phyloP scores from a whole-genome alignment of 2,888 invertebrate species.

The Stenoptilia bipunctidactyla region DNA sequence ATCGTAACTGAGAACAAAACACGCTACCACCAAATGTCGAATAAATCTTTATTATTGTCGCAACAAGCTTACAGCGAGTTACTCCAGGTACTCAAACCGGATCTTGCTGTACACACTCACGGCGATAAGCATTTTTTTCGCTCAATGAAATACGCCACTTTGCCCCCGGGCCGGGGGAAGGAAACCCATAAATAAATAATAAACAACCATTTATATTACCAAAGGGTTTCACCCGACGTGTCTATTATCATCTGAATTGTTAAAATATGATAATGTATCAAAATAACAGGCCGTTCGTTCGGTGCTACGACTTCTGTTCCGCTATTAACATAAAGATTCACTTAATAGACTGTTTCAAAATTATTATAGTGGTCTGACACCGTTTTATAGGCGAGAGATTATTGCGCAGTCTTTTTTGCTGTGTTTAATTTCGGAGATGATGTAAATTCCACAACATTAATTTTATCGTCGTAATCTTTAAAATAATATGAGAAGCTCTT shows the following conservation, averaged over 20 bases:
- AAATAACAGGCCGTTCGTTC: constrained; percentile 63
- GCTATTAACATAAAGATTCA: constrained; percentile 68
- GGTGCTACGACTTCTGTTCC: constrained; percentile 65
- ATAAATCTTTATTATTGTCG: constrained; percentile 71
- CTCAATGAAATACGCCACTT: constrained; percentile 66
- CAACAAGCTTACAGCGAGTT: constrained; percentile 66
- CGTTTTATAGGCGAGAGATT: constrained; percentile 50
- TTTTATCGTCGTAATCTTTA: constrained; percentile 10
- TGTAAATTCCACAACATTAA: constrained; percentile 28
- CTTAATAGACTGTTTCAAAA: constrained; percentile 68
- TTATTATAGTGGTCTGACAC: constrained; percentile 60
- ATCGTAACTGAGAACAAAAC: constrained; percentile 67
- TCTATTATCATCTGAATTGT: constrained; percentile 72
- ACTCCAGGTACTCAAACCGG: constrained; percentile 66
- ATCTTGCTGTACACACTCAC: constrained; percentile 61
- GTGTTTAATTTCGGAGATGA: constrained; percentile 30
- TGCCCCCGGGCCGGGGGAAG: constrained; percentile 61
- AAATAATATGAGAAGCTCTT: not conserved
- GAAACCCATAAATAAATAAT: constrained; percentile 71
- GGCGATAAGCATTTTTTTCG: constrained; percentile 66
- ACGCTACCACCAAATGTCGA: constrained; percentile 68
- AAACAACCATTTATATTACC: constrained; percentile 71
- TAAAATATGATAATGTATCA: constrained; percentile 72
- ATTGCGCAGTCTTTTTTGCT: constrained; percentile 38
- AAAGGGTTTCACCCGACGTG: constrained; percentile 69